These are phyloP conservation scores for Xenopus laevis DNA, from an alignment of 2,113 vertebrate species.

Conservation along the genomic window DNA sequence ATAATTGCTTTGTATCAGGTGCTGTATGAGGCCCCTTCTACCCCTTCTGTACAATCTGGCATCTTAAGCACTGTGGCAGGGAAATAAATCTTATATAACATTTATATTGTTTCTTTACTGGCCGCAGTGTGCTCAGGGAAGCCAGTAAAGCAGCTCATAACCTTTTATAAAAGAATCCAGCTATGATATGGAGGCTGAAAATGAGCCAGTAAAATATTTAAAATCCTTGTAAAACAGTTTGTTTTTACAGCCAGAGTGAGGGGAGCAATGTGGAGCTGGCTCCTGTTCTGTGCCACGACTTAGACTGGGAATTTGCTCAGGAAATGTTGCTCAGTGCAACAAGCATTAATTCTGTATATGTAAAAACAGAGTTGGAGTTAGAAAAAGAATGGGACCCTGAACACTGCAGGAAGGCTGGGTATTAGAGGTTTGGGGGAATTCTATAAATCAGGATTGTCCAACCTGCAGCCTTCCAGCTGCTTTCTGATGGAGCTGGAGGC, in stretches of 20 bases:
- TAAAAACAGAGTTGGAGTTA: no score
- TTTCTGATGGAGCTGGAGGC: no score
- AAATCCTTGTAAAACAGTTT: slow-evolving; percentile 46
- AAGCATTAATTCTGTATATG: no score
- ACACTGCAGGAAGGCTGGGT: no score
- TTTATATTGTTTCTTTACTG: slow-evolving; percentile 46
- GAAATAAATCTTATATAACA: slow-evolving; percentile 45
- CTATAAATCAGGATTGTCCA: no score
- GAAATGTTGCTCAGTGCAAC: no score
- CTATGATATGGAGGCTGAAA: slow-evolving; percentile 45
- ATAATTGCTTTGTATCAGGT: slow-evolving; percentile 21
- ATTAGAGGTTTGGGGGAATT: no score
- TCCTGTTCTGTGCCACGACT: background rate
- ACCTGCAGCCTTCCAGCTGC: no score
- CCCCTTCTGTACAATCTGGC: slow-evolving; percentile 27
- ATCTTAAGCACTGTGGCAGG: slow-evolving; percentile 36
- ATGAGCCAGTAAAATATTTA: slow-evolving; percentile 47
- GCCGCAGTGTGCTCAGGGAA: slow-evolving; percentile 38
- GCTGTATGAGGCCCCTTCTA: background rate
- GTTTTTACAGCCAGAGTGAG: slow-evolving; percentile 38
- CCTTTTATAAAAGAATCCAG: slow-evolving; percentile 43
- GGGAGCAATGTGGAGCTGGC: slow-evolving; percentile 8
- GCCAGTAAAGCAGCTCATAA: slow-evolving; percentile 45
- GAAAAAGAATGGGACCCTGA: no score
- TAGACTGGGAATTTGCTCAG: background rate